Evolutionary conservation across 1,140 invertebrate genomes (phyloP), one percentile per base, ranked within the genome.

Genomic region (Asobara japonica): DNA sequence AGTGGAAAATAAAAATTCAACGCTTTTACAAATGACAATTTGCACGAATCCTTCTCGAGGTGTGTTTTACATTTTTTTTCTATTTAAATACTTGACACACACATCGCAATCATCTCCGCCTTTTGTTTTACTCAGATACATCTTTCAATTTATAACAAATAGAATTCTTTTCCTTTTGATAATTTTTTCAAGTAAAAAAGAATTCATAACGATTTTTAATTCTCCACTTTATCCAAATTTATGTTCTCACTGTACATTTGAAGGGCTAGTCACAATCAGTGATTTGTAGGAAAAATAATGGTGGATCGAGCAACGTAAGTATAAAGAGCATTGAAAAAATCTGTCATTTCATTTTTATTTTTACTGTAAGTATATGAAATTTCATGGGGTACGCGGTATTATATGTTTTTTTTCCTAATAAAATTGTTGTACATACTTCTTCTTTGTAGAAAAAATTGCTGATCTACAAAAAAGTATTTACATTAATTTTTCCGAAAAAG

Each of bases 1-100:
- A 79, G 76, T 84, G 82, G 79, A 85, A 86, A 86, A 84, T 83
- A 84, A 85, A 83, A 81, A 79, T 83, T 84, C 75, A 81, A 84
- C 80, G 77, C 80, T 83, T 80, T 79, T 62, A 62, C 60, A 82
- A 62, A 81, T 82, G 81, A 82, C 79, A 81, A 66, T 66, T 69
- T 48, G 73, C 22, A 69, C 65, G 65, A 65, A 72, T 51, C 18
- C 65, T 56, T 72, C 25, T 73, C 29, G 16, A 56, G 7, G 31
- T 72, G 27, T 69, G 27, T 5, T 69, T 36, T 70, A 30, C 30
- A 56, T 60, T 61, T 48, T 66, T n/a, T 33, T 56, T 68, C 69
- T 10, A 65, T 62, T 72, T 72, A 1, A 30, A 62, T 30, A 18
- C 27, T 62, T 16, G n/a, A 29, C 16, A 8, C 41, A n/a, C 5